A percentile compares a stretch with the other conserved stretches of the same genome.
These are phyloP conservation scores for Bombus terrestris DNA, from an alignment of 1,140 invertebrate genomes.

Conservation along the genomic window DNA sequence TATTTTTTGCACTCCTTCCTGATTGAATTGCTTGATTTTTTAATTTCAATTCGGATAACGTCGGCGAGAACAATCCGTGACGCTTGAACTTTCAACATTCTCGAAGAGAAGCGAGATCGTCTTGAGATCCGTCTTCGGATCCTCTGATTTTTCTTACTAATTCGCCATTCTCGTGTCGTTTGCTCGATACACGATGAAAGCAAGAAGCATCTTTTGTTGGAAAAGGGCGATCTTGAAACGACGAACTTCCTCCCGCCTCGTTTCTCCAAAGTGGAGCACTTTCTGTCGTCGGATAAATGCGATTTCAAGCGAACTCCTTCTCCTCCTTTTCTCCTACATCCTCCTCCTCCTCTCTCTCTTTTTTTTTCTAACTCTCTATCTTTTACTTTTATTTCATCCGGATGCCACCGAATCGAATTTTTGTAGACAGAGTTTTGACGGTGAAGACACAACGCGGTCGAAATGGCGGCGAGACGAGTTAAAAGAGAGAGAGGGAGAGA, in stretches of 20 bases:
- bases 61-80: not conserved
- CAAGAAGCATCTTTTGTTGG: slow-evolving; percentile 26
- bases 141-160: not conserved
- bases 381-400: slow-evolving; percentile 16
- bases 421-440: slow-evolving; percentile 21
- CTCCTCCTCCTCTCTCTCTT: not conserved
- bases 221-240: slow-evolving; percentile 16
- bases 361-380: not conserved
- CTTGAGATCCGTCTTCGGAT: not conserved
- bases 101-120: too few relatives aligned
- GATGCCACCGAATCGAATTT: slow-evolving; percentile 37
- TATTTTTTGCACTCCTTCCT: not conserved
- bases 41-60: not conserved
- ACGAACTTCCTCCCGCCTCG: not conserved
- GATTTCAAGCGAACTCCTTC: slow-evolving; percentile 18
- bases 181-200: slow-evolving; percentile 23
- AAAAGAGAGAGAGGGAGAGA: not conserved
- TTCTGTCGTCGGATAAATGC: slow-evolving; percentile 22
- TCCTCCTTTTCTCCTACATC: not conserved
- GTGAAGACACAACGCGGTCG: not conserved
- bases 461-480: slow-evolving; percentile 6
- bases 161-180: slow-evolving; percentile 7
- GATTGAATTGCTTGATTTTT: not conserved
- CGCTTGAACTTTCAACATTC: not conserved
- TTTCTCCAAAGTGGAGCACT: slow-evolving; percentile 20